Base-by-base conservation (phyloP, 2,797 vertebrate species). In the Cirrhinus molitorella region DNA sequence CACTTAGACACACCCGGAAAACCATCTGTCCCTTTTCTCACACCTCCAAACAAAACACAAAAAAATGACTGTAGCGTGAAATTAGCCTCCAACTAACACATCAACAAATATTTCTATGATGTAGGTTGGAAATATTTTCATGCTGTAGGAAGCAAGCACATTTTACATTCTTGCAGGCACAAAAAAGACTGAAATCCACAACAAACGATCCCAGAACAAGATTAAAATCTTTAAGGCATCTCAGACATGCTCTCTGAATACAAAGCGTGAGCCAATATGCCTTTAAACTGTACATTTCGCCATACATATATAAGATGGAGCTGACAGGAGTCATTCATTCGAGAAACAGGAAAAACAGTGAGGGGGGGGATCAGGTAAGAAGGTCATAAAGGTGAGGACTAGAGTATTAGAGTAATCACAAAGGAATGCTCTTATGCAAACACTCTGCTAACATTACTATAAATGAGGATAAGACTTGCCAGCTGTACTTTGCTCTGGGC, bases 391-490 rank as follows among this genome's bases (percentile, higher is more conserved):
- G 73, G 84, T 89, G 90, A 87, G 77, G 65, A 88, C 88, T 91
- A 83, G 88, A 89, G 92, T 89, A 91, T 92, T 92, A 91, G 88
- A 80, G 71, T 92, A 93, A 94, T 92, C 91, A 90, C 86, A 73
- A 79, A 94, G 89, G 93, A 95, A 95, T 92, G 92, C 88, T 90
- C 85, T 92, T 85, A 83, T 83, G 85, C 89, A 94, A 94, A 95
- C 91, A 93, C 74, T 89, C 86, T 76, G 89, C 90, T 88, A 88
- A 89, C 88, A 91, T 91, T 90, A 92, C 92, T 93, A 91, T 90
- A 94, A 92, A 93, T 91, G 90, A 91, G 89, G 88, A 91, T 91
- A 81, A 85, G 87, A 81, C 88, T 86, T 76, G 19, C 7, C n/a
- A 49, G 63, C 37, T 90, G 89, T 80, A 89, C 89, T 89, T 85